Evolutionary conservation across 1,140 invertebrate genomes (phyloP).

Genomic region (Monomorium pharaonis): DNA sequence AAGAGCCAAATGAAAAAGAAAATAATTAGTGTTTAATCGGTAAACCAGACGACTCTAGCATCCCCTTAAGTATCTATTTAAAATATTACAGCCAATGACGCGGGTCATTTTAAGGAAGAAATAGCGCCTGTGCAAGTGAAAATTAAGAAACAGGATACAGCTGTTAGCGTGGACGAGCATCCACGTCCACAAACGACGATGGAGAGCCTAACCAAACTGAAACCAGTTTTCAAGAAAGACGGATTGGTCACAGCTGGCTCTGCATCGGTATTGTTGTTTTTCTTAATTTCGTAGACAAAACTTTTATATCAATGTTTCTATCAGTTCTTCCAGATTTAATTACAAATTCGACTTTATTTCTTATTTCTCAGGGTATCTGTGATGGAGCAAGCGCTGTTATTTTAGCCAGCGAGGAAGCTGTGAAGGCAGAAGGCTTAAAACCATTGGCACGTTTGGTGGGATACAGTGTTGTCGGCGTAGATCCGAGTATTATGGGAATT

Average conservation of each 20-base stretch:
- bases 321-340: background rate
- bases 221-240: constrained; percentile 97
- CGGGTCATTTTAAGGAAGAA: constrained; percentile 95
- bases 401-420: constrained; percentile 95
- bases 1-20: too few relatives aligned
- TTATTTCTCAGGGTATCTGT: constrained; percentile 92
- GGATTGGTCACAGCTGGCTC: constrained; percentile 98
- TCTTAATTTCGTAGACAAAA: background rate
- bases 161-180: constrained; percentile 96
- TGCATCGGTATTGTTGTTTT: constrained; percentile 91
- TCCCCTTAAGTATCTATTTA: background rate
- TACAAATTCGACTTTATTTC: background rate
- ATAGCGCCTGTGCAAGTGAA: constrained; percentile 95
- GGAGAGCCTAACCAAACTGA: constrained; percentile 93
- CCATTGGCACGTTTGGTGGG: constrained; percentile 92
- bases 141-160: constrained; percentile 92
- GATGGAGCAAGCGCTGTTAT: constrained; percentile 97
- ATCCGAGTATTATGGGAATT: constrained; percentile 95
- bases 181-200: constrained; percentile 95
- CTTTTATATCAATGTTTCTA: background rate
- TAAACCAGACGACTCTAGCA: too few relatives aligned
- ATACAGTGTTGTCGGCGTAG: constrained; percentile 92
- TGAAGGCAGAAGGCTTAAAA: constrained; percentile 92
- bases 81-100: constrained; percentile 91
- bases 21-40: too few relatives aligned